These are phyloP conservation scores for Pelochelys cantorii DNA, from an alignment of 2,797 vertebrate species.

Conservation along the genomic window DNA sequence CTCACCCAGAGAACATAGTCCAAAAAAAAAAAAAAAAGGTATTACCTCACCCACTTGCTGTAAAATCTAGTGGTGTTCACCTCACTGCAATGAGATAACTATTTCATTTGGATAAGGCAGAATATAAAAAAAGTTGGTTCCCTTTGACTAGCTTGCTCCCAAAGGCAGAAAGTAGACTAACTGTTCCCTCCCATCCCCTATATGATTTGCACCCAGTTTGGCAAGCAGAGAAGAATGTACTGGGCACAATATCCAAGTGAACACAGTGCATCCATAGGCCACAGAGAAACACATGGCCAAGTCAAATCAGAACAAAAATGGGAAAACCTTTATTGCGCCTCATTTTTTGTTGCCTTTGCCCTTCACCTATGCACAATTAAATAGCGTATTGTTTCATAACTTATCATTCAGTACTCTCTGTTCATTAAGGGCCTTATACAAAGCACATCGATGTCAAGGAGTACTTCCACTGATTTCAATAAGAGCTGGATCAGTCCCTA, in stretches of 20 bases:
- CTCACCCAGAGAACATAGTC: background rate
- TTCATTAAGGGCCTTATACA: background rate
- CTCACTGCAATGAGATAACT: conserved; percentile 5
- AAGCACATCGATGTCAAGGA: background rate
- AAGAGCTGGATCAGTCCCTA: background rate
- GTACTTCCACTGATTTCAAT: background rate
- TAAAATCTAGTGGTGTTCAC: background rate
- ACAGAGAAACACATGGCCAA: background rate
- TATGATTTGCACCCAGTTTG: background rate
- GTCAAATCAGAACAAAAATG: background rate
- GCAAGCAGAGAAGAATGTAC: background rate
- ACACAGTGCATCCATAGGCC: background rate
- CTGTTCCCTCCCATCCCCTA: accelerated
- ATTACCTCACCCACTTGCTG: background rate
- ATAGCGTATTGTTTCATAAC: background rate
- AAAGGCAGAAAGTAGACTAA: background rate
- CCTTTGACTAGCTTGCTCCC: background rate
- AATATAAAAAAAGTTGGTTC: background rate
- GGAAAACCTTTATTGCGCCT: background rate
- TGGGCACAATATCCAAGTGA: background rate
- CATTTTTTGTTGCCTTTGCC: background rate
- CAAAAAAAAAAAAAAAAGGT: background rate
- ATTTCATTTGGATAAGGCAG: conserved; percentile 20
- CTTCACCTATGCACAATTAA: background rate
- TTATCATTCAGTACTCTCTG: background rate